Evolutionary conservation across 92 coral and sea anemone genomes (phyloP), one percentile per base, ranked within the genome.

Genomic region (Siderastrea radians): DNA sequence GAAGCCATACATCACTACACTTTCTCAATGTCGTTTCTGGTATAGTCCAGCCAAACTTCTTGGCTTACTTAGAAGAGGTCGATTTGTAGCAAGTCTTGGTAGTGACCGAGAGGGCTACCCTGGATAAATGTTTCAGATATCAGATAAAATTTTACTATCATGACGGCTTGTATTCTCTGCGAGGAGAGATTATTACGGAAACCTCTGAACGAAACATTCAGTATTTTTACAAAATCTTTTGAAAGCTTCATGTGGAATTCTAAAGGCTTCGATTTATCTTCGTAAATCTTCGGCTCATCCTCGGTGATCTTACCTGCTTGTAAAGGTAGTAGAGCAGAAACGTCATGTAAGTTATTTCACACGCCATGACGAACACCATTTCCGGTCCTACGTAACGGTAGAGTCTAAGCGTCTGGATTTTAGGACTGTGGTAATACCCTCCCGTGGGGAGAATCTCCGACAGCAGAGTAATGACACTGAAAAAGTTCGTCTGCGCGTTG

Each of bases 351-450:
- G 81, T 76, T 13, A 95, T 49, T 87, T 95, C 98, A 75, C 98
- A 95, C 11, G 95, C 98, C 98, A 95, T 93, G 4, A 95, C 95
- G 64, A 95, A 90, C 49, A 89, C 95, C 98, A 95, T 95, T 83
- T 95, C 98, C 0, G 98, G 98, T 15, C 98, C 98, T 59, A 95
- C 88, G 66, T 93, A 95, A 47, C 98, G 98, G 74, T 95, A 95
- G 4, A 95, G 93, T 62, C 95, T 75, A 3, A 95, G 48, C 2
- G 98, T 93, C 62, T 95, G 98, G 38, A 95, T 87, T 75, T 91
- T 93, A 7, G 98, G 95, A 77, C 67, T 70, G 86, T 85, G 93
- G 63, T 88, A 58, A 67, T 93, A 95, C 0, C 95, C 98, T 2
- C 98, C 98, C 0, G 96, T 91, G 1, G 98, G 93, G 1, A 94